phyloP scores from a whole-genome alignment of 2,113 vertebrate genomes.

The Rattus rattus region DNA sequence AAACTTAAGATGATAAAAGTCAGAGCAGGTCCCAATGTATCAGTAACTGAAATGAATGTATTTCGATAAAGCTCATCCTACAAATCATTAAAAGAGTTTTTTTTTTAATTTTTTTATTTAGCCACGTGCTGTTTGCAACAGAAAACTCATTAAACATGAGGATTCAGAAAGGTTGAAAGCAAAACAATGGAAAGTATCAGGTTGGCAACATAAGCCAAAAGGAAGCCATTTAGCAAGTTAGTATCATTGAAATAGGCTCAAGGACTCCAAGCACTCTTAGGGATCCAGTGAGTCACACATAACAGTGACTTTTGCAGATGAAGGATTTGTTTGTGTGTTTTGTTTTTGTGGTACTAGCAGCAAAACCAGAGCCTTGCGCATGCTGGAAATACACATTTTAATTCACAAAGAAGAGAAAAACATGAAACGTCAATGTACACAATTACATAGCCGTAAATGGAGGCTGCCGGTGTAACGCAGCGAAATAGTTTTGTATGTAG shows the following conservation, averaged over 20 bases:
- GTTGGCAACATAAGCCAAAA: constrained; percentile 7
- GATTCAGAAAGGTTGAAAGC: neutral
- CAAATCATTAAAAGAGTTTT: neutral
- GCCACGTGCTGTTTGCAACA: neutral
- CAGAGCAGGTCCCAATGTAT: neutral
- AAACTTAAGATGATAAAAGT: neutral
- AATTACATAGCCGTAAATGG: neutral
- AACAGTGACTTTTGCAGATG: neutral
- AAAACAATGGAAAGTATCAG: neutral
- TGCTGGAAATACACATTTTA: neutral
- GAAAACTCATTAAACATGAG: constrained; percentile 21
- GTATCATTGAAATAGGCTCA: neutral
- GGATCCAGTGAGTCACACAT: neutral
- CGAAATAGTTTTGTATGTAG: no score
- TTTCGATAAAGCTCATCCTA: constrained; percentile 2
- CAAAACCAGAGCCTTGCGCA: neutral
- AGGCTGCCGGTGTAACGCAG: neutral
- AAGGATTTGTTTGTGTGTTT: neutral
- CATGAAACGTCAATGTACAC: neutral
- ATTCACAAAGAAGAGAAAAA: constrained; percentile 20
- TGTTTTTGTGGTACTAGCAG: neutral
- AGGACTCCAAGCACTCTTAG: neutral
- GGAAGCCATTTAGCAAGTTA: neutral
- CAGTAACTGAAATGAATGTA: constrained; percentile 25
- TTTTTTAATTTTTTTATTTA: neutral